Evolutionary conservation across 2,113 vertebrate genomes (phyloP).

Genomic region (Gallinago undulata): DNA sequence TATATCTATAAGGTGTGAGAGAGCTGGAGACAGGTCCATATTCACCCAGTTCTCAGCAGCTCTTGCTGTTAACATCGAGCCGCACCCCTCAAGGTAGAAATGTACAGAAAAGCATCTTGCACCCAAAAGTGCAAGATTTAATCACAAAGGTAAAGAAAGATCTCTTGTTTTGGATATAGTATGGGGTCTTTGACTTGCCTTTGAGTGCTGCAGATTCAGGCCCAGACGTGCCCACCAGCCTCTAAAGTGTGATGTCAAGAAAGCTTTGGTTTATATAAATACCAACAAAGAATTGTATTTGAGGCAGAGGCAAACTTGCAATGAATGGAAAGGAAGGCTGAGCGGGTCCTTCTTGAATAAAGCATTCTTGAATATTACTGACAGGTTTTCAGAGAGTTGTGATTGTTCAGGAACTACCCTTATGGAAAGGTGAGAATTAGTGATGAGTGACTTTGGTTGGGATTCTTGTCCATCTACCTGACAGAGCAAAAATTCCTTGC

Average conservation of each 20-base stretch:
- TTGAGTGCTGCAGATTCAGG: neutral
- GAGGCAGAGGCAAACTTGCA: neutral
- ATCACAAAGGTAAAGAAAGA: neutral
- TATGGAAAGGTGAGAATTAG: neutral
- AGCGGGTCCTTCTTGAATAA: neutral
- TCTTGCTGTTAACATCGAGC: neutral
- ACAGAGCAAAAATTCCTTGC: conserved; percentile 1
- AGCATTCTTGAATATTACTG: neutral
- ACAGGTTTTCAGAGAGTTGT: neutral
- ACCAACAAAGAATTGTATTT: neutral
- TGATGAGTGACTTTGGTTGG: neutral
- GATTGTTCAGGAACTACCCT: neutral
- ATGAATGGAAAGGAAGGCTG: neutral
- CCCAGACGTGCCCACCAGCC: neutral
- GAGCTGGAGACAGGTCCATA: neutral
- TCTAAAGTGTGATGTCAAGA: neutral
- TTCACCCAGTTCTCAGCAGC: neutral
- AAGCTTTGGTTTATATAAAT: neutral
- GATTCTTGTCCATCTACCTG: neutral
- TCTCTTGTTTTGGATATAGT: neutral
- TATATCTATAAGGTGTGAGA: neutral
- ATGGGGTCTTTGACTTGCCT: neutral
- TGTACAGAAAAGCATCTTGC: neutral
- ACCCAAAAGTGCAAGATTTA: neutral
- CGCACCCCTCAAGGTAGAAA: neutral